These are phyloP conservation scores for Protosalanx chinensis DNA, from an alignment of 2,797 vertebrate genomes.

Conservation along the genomic window DNA sequence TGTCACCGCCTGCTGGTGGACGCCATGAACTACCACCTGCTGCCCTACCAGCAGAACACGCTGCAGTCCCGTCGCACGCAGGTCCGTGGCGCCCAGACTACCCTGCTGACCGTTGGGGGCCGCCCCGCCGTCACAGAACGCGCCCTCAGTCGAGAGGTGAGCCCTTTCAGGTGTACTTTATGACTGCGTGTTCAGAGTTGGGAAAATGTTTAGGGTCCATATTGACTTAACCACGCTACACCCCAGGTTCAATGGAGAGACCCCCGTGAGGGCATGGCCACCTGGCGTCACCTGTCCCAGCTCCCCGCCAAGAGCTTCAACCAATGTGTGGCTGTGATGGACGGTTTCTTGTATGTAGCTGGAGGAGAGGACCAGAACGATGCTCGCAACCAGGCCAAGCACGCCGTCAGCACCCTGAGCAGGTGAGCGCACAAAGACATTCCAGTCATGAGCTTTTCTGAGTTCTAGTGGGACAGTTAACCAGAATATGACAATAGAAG, in stretches of 20 bases:
- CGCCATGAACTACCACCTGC: conserved; percentile 88
- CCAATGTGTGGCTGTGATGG: conserved; percentile 85
- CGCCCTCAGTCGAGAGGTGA: conserved; percentile 79
- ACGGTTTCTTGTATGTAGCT: conserved; percentile 82
- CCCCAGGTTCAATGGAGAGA: conserved; percentile 77
- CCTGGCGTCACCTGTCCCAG: conserved; percentile 81
- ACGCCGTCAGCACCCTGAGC: conserved; percentile 81
- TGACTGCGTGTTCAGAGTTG: neutral
- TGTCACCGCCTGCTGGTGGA: conserved; percentile 84
- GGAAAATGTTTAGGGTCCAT: neutral
- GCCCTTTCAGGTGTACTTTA: neutral
- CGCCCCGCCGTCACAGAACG: conserved; percentile 79
- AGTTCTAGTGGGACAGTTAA: no score
- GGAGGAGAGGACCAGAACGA: conserved; percentile 87
- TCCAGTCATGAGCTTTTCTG: neutral
- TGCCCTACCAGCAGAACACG: conserved; percentile 82
- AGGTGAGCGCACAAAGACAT: conserved; percentile 61
- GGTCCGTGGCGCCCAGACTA: conserved; percentile 74
- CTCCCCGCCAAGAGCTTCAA: conserved; percentile 86
- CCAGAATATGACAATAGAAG: neutral
- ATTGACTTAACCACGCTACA: neutral
- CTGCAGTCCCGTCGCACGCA: conserved; percentile 80
- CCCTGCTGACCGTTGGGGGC: conserved; percentile 77
- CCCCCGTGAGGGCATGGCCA: conserved; percentile 72
- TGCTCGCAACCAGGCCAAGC: conserved; percentile 84